Evolutionary conservation across 2,888 invertebrate genomes (phyloP).

Genomic region (Theodoxus fluviatilis): DNA sequence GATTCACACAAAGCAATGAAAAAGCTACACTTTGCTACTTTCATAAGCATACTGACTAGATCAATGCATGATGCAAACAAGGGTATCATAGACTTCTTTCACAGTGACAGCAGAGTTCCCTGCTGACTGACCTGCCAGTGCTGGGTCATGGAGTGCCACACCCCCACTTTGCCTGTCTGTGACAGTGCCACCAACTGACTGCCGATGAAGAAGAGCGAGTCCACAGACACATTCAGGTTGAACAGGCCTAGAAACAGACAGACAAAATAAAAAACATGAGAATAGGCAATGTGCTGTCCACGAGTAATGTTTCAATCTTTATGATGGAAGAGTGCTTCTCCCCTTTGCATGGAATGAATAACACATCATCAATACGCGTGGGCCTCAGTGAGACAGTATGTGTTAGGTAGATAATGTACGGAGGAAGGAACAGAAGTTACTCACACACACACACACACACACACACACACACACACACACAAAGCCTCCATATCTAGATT

Average conservation of each 20-base stretch:
- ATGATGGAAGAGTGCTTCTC: neutral
- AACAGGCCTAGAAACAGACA: conserved; percentile 75
- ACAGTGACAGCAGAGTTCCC: neutral
- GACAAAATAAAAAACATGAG: neutral
- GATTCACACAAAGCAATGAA: too few species aligned
- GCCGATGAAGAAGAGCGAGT: conserved; percentile 96
- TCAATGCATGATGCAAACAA: neutral
- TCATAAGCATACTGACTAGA: neutral
- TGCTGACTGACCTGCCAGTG: conserved; percentile 81
- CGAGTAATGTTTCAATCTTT: neutral
- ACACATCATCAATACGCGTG: too few species aligned
- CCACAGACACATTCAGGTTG: conserved; percentile 85
- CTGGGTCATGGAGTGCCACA: conserved; percentile 99
- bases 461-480: too few species aligned
- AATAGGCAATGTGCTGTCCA: neutral
- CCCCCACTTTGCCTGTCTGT: conserved; percentile 90
- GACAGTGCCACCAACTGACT: conserved; percentile 96
- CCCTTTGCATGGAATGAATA: too few species aligned
- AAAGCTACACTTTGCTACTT: too few species aligned
- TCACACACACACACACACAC: too few species aligned
- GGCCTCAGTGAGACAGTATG: too few species aligned
- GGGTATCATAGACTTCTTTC: neutral
- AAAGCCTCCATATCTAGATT: too few species aligned
- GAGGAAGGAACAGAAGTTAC: too few species aligned
- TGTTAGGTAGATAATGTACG: too few species aligned